Base-by-base conservation (phyloP, 2,888 invertebrate species). In the Caenorhabditis becei region DNA sequence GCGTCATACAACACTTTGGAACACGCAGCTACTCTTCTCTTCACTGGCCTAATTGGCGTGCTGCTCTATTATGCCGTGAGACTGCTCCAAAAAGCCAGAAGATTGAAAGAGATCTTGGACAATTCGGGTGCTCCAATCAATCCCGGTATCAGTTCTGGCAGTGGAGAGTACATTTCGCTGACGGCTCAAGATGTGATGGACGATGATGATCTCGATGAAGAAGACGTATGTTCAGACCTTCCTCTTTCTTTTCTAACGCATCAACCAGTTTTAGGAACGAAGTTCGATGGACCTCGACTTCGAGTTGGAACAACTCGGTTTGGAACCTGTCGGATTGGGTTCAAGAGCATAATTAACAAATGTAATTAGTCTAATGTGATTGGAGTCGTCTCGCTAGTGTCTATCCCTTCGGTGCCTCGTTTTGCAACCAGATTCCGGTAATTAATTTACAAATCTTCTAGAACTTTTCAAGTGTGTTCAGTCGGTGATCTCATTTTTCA, bases 91-190 rank as follows among this genome's bases (percentile, higher is more conserved):
- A n/a, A 81, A 81, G 61, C 56, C 81, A 18, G 71, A 53, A 67
- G 82, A 44, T 24, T 85, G 8, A 85, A 82, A 74, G 79, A 85
- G 37, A 85, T 85, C 20, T 53, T 85, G 58, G 84, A 85, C 24
- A 81, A 85, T 20, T 83, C 84, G 4, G 61, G 63, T 56, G 61
- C 53, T n/a, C 80, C 81, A 4, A 61, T 77, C 7, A 44, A 16
- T 14, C 16, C 69, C 1, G 53, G 28, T 14, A 69, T 62, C n/a
- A 41, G 41, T 18, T 37, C 54, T 5, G 65, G 53, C 0, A 61
- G 70, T 14, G 84, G 81, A 44, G 84, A 85, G 35, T 85, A 85
- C 59, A 80, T 82, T 10, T 61, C 80, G 8, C 16, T 80, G 47
- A 79, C 80, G 24, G 71, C 79, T 26, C 69, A 78, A 18, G 67